These are phyloP conservation scores for Ctenosaura bakeri DNA, from an alignment of 2,797 vertebrate genomes.

Conservation along the genomic window DNA sequence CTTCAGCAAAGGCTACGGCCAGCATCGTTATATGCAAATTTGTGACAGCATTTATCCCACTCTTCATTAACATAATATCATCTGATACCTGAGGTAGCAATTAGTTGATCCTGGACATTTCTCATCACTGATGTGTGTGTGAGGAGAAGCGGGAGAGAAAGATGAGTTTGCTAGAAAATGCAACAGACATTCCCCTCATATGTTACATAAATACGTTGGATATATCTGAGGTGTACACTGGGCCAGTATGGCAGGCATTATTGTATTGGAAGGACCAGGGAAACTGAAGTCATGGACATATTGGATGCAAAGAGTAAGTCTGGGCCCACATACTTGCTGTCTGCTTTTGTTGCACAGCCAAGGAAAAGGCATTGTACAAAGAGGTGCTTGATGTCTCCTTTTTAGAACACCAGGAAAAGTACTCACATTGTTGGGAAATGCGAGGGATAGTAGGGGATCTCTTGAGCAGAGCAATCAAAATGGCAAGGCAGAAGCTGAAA, in stretches of 20 bases:
- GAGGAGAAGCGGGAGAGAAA: neutral
- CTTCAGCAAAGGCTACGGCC: conserved; percentile 59
- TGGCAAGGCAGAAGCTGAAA: too few species aligned
- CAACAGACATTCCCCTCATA: conserved; percentile 12
- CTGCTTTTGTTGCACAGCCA: too few species aligned
- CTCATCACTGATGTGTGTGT: conserved; percentile 28
- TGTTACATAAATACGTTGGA: conserved; percentile 37
- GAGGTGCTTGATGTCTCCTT: too few species aligned
- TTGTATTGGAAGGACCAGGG: neutral
- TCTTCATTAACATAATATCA: conserved; percentile 75
- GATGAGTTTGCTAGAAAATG: conserved; percentile 25
- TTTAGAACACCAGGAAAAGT: too few species aligned
- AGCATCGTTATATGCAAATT: conserved; percentile 77
- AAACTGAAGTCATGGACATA: neutral
- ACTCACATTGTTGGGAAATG: too few species aligned
- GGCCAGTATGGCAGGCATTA: neutral
- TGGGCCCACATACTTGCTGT: too few species aligned
- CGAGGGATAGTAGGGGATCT: too few species aligned
- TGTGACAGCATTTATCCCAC: conserved; percentile 65
- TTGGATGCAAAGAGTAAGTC: too few species aligned
- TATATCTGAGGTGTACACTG: conserved; percentile 38
- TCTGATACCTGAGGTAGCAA: conserved; percentile 49
- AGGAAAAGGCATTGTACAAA: too few species aligned
- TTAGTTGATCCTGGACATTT: conserved; percentile 62
- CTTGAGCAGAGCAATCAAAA: too few species aligned